phyloP scores from a whole-genome alignment of 2,113 vertebrate species.

The Lepisosteus oculatus region DNA sequence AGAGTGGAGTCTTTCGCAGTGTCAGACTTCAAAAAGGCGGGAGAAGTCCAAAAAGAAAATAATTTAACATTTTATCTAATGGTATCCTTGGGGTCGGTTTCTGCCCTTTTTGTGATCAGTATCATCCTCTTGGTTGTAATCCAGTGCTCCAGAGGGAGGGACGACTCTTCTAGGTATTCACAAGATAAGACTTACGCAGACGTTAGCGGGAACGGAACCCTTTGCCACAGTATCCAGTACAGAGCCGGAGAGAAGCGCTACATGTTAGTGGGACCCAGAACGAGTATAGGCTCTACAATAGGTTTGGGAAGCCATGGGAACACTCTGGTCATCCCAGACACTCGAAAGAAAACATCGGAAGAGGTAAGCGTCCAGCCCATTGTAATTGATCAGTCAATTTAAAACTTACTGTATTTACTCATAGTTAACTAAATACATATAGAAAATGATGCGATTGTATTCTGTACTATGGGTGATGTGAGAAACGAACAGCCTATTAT shows the following conservation, averaged over 20 bases:
- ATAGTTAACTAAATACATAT: too few relatives aligned
- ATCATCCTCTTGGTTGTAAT: background rate
- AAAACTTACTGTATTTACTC: too few relatives aligned
- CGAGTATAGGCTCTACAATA: background rate
- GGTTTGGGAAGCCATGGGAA: background rate
- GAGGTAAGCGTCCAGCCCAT: conserved; percentile 40
- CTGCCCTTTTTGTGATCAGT: background rate
- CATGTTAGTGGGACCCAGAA: background rate
- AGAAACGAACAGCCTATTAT: too few relatives aligned
- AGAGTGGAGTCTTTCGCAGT: background rate
- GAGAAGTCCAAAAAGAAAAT: background rate
- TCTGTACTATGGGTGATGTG: too few relatives aligned
- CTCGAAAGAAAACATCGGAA: background rate
- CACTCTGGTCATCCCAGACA: background rate
- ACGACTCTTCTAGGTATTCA: background rate
- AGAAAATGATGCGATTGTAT: too few relatives aligned
- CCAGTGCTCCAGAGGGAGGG: background rate
- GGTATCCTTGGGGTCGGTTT: background rate
- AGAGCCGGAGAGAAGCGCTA: background rate
- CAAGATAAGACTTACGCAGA: background rate
- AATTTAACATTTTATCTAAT: conserved; percentile 3
- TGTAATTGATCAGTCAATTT: too few relatives aligned
- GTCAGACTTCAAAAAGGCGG: background rate
- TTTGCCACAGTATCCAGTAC: background rate
- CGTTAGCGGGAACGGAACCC: background rate